A percentile compares a stretch with the other conserved stretches of the same genome.
Conservation (phyloP, 2,797 vertebrate species). For the Urocyon cinereoargenteus region DNA sequence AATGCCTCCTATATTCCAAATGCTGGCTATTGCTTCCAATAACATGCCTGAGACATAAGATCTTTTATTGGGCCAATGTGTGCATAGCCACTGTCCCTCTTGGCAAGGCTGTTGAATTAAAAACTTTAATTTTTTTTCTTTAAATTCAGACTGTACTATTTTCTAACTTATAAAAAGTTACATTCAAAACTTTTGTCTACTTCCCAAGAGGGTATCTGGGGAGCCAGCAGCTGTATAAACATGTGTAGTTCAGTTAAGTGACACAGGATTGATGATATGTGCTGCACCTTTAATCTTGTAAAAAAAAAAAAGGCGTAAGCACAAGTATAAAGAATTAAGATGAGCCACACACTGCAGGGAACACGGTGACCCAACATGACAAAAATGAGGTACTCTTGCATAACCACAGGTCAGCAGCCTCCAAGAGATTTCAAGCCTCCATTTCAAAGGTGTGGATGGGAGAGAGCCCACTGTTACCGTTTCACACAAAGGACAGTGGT, state of each 20-base stretch:
- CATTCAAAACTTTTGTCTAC: slow-evolving; percentile 53
- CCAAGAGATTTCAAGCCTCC: background rate
- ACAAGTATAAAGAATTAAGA: background rate
- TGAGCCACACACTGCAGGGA: background rate
- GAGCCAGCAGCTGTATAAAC: slow-evolving; percentile 75
- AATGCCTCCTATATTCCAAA: background rate
- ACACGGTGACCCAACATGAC: background rate
- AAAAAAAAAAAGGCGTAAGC: slow-evolving; percentile 15
- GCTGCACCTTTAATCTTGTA: slow-evolving; percentile 66
- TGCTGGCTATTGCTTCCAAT: background rate
- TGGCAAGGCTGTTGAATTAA: slow-evolving; percentile 7
- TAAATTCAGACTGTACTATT: background rate
- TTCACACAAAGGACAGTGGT: background rate
- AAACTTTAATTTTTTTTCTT: background rate
- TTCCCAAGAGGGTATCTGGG: slow-evolving; percentile 56
- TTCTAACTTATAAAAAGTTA: slow-evolving; percentile 69
- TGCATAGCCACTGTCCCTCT: background rate
- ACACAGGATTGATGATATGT: slow-evolving; percentile 55
- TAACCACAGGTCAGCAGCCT: background rate
- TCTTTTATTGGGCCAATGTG: background rate
- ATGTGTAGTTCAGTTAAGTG: slow-evolving; percentile 56
- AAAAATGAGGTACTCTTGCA: background rate
- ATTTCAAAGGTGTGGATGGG: background rate
- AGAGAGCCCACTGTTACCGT: background rate
- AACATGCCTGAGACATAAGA: background rate